A percentile compares a stretch with the other conserved stretches of the same genome.
Conservation (phyloP, 1,140 invertebrate species). For the Holotrichia oblita region DNA sequence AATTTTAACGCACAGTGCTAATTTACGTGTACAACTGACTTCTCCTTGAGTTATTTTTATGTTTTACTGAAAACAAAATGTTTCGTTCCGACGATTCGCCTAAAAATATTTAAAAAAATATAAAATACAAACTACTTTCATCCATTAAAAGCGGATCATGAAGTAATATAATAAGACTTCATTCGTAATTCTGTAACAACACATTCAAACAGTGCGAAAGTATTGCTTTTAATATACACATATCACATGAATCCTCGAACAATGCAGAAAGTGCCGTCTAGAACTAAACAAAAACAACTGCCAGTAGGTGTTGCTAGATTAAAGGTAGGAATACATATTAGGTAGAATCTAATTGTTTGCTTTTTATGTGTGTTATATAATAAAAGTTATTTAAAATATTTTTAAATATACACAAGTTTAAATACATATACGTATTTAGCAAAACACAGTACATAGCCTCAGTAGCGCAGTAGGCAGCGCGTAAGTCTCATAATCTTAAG, state of each 20-base stretch:
- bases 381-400: slow-evolving; percentile 7
- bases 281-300: slow-evolving; percentile 33
- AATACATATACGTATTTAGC: slow-evolving; percentile 11
- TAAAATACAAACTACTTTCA: not conserved
- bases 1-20: slow-evolving; percentile 33
- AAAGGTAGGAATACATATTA: slow-evolving; percentile 31
- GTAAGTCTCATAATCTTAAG: slow-evolving; percentile 98
- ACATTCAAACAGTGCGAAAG: slow-evolving; percentile 20
- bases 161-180: not conserved
- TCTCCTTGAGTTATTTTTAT: slow-evolving; percentile 36
- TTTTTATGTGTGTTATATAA: slow-evolving; percentile 19
- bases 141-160: not conserved
- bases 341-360: not conserved
- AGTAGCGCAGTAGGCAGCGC: slow-evolving; percentile 94
- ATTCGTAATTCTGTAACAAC: not conserved
- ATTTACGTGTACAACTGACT: slow-evolving; percentile 14
- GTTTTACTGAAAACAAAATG: slow-evolving; percentile 24
- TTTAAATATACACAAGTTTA: not conserved
- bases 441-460: slow-evolving; percentile 66
- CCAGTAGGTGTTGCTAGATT: slow-evolving; percentile 22
- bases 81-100: slow-evolving; percentile 7
- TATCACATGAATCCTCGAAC: not conserved
- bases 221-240: not conserved
- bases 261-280: slow-evolving; percentile 37
- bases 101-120: not conserved